A percentile compares a stretch with the other conserved stretches of the same genome.
These are phyloP conservation scores for Halocynthia aurantium DNA, from an alignment of 23 tunicate genomes.

Conservation along the genomic window DNA sequence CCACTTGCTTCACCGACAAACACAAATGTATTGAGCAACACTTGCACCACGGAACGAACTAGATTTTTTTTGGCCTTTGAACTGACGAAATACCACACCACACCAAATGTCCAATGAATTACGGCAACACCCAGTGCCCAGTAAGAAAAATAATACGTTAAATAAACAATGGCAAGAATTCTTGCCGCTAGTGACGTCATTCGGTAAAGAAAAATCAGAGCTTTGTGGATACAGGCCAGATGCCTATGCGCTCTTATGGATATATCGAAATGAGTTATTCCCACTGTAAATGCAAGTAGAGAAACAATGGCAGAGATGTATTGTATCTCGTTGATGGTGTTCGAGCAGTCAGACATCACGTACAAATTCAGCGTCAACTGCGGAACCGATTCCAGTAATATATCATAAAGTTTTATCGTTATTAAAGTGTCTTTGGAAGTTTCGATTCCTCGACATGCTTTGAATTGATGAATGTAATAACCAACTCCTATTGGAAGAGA, in stretches of 20 bases:
- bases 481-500: conserved; percentile 5
- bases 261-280: conserved; percentile 2
- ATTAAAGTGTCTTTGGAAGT: not conserved
- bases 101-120: conserved; percentile 9
- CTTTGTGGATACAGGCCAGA: conserved; percentile 5
- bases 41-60: conserved; percentile 8
- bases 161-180: conserved; percentile 18
- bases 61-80: not conserved
- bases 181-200: conserved; percentile 10
- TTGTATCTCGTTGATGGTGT: not conserved
- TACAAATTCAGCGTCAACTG: conserved; percentile 8
- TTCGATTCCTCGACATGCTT: conserved; percentile 10
- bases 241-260: not conserved
- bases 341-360: conserved; percentile 3
- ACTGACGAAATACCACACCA: not conserved
- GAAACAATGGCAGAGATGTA: conserved; percentile 15
- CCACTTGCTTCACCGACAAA: conserved; percentile 16
- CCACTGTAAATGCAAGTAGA: conserved; percentile 1
- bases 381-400: conserved; percentile 15
- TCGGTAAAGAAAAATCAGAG: conserved; percentile 5
- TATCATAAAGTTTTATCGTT: conserved; percentile 10
- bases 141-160: not conserved
- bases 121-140: not conserved
- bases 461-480: conserved; percentile 3
- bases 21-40: conserved; percentile 16